Base-by-base conservation (phyloP, 2,888 invertebrate species). In the Trichogramma evanescens region DNA sequence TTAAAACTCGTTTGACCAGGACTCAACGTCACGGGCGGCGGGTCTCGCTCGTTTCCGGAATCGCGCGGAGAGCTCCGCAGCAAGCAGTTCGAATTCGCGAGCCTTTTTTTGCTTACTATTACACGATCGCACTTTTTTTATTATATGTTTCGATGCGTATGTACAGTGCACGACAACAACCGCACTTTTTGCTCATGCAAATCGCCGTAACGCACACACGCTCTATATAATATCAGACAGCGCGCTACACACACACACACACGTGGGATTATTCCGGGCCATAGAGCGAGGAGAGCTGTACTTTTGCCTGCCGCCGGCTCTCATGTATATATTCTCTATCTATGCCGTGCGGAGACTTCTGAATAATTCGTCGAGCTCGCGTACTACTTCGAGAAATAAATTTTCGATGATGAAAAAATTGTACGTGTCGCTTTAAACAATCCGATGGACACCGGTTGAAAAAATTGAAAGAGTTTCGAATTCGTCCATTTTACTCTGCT, bases 251-350 rank as follows among this genome's bases (percentile, higher is more conserved):
- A 26, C 13, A 13, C 13, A 13, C 13, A 13, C 44, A 38, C 48
- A 55, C 53, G 63, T 40, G 63, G 59, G 61, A 63, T 64, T 61
- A 62, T 62, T 59, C 59, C 39, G 51, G 41, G 52, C 43, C 13
- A 26, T 26, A 26, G 26, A 26, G 43, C 44, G 56, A 45, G 53
- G 66, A 70, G 71, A 72, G 74, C 71, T 75, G 75, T 72, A 68
- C 75, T 72, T 75, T 75, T 75, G 70, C 71, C 74, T 69, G 75
- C 66, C 72, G 66, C 39, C 46, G 26, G 26, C 26, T 26, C 26
- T 26, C 26, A 2, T 26, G 26, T 26, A 26, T 26, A 26, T 26
- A 26, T 26, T 26, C 26, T 26, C 26, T 26, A 26, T 26, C 26
- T 26, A 26, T 26, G 26, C 26, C 26, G 1, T 54, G 39, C 43